Percentiles rank a stretch among this genome's conserved stretches.
Conservation (phyloP, 1,140 invertebrate species). For the Oryctes rhinoceros region DNA sequence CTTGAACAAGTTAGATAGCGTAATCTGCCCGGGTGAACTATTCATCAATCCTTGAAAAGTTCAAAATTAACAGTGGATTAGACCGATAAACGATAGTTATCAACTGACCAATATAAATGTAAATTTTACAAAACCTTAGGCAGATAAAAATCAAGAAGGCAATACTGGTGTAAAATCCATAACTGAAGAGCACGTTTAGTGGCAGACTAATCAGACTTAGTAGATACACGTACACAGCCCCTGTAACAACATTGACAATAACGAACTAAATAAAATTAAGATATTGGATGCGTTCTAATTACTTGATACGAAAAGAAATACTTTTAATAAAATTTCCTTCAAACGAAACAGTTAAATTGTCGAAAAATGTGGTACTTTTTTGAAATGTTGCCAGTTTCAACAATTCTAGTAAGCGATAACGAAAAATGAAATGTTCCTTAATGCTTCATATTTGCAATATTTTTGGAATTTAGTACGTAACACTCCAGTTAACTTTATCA, state of each 20-base stretch:
- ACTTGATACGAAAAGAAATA: no score
- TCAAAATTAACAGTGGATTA: not conserved
- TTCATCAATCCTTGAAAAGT: constrained; percentile 26
- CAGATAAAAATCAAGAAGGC: not conserved
- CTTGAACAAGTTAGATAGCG: not conserved
- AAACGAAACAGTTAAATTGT: no score
- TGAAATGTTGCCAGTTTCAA: no score
- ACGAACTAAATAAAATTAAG: not conserved
- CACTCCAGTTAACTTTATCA: no score
- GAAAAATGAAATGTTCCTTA: no score
- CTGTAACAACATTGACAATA: not conserved
- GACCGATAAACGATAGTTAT: not conserved
- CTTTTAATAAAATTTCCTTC: no score
- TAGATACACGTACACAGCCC: not conserved
- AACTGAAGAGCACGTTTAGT: not conserved
- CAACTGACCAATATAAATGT: not conserved
- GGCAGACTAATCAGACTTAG: not conserved
- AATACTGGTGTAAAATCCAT: not conserved
- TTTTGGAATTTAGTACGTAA: no score
- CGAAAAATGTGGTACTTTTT: no score
- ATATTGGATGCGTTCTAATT: no score
- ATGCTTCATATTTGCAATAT: no score
- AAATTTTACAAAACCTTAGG: not conserved
- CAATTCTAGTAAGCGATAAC: no score
- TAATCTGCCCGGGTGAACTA: constrained; percentile 18